phyloP scores from a whole-genome alignment of 2,888 invertebrate genomes.

The Harmothoe impar region DNA sequence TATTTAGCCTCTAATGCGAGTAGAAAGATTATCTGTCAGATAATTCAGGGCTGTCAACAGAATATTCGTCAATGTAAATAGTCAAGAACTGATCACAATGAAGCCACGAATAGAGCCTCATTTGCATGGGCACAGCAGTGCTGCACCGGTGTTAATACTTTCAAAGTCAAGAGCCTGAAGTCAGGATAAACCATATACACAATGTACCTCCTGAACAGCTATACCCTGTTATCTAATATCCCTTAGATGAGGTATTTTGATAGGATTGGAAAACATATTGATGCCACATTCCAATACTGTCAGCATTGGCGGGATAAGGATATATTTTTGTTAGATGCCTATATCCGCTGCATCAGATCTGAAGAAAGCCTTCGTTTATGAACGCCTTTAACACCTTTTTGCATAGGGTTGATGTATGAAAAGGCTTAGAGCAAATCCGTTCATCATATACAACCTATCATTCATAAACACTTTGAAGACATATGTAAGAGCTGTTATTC shows the following conservation, averaged over 20 bases:
- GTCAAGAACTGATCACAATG: too few species aligned
- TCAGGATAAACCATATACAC: too few species aligned
- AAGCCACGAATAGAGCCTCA: too few species aligned
- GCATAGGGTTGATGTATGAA: neutral
- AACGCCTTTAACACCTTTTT: neutral
- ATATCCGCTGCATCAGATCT: neutral
- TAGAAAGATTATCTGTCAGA: neutral
- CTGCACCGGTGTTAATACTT: too few species aligned
- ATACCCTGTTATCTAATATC: neutral
- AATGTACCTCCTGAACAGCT: too few species aligned
- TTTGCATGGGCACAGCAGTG: too few species aligned
- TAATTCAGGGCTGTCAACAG: too few species aligned
- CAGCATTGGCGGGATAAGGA: neutral
- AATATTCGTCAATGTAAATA: too few species aligned
- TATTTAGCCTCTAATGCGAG: neutral
- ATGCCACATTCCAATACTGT: neutral
- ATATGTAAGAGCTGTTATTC: constrained; percentile 10
- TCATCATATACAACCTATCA: neutral
- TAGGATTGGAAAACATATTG: neutral
- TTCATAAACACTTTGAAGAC: constrained; percentile 10
- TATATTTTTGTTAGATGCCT: neutral
- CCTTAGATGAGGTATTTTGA: neutral
- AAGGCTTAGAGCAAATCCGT: neutral
- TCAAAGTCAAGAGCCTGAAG: too few species aligned
- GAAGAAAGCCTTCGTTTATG: neutral